These are phyloP conservation scores for Hafferia zeledoni DNA, from an alignment of 2,797 vertebrate genomes.

Conservation along the genomic window DNA sequence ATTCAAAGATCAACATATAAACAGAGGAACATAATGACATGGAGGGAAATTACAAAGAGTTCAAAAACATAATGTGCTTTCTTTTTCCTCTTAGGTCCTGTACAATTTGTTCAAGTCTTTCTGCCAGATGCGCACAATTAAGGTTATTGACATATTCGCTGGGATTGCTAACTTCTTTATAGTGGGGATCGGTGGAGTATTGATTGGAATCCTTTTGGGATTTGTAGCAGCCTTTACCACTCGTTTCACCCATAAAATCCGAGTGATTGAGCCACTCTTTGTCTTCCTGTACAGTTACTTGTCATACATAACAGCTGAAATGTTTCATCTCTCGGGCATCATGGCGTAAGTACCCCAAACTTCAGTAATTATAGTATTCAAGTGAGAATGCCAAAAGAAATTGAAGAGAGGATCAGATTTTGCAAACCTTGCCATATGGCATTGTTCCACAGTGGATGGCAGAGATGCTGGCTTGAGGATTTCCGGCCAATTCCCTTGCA, in stretches of 20 bases:
- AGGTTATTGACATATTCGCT: constrained; percentile 88
- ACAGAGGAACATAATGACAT: background rate
- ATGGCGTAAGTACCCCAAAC: constrained; percentile 91
- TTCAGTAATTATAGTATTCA: constrained; percentile 12
- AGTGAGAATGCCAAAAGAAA: background rate
- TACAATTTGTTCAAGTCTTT: constrained; percentile 97
- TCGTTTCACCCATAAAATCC: constrained; percentile 91
- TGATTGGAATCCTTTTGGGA: constrained; percentile 91
- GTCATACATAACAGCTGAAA: constrained; percentile 94
- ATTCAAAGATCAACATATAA: background rate
- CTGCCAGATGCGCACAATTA: constrained; percentile 89
- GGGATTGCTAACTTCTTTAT: constrained; percentile 91
- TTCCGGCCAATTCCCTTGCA: constrained; percentile 7
- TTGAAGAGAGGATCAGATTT: background rate
- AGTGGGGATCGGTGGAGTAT: constrained; percentile 90
- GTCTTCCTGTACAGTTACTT: constrained; percentile 98
- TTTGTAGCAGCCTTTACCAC: constrained; percentile 95
- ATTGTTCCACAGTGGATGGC: background rate
- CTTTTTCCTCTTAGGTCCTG: constrained; percentile 83
- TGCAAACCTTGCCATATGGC: constrained; percentile 25
- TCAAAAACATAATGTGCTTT: constrained; percentile 23
- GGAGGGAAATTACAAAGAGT: background rate
- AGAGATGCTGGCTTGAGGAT: constrained; percentile 47
- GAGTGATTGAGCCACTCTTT: constrained; percentile 95
- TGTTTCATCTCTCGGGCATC: constrained; percentile 94